These are phyloP conservation scores for Chauna torquata DNA, from an alignment of 2,113 vertebrate species.

Conservation along the genomic window DNA sequence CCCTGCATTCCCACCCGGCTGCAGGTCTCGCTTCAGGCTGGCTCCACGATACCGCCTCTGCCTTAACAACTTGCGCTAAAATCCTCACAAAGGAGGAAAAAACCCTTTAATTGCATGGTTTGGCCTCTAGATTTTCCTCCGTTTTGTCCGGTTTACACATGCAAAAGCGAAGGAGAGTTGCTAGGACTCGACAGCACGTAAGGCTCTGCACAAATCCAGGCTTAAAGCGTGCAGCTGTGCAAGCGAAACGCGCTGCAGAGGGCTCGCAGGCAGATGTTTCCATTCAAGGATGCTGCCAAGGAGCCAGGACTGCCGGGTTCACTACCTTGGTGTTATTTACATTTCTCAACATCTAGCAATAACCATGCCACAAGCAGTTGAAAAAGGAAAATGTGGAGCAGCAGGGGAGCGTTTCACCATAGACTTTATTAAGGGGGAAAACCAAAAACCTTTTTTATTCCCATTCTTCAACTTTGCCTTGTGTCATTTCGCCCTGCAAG, in stretches of 20 bases:
- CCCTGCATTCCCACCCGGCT: neutral
- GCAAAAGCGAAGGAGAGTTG: neutral
- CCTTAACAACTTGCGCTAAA: neutral
- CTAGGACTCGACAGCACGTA: neutral
- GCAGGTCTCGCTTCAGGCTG: neutral
- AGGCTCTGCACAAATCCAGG: accelerated
- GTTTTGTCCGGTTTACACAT: neutral
- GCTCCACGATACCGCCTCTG: neutral
- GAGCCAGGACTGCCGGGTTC: neutral
- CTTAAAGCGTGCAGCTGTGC: neutral
- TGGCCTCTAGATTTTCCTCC: neutral
- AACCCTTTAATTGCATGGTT: neutral
- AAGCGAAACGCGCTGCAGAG: neutral
- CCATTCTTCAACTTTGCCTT: neutral
- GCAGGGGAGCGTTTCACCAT: neutral
- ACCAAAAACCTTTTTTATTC: neutral
- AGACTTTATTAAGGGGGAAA: accelerated
- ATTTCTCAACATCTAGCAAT: constrained; percentile 43
- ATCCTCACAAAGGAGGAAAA: accelerated
- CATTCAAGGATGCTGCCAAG: constrained; percentile 43
- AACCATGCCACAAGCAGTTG: neutral
- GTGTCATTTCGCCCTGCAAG: neutral
- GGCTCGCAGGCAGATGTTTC: constrained; percentile 46
- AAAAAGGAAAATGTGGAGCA: neutral
- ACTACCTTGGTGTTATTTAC: constrained; percentile 53